A percentile compares a stretch with the other conserved stretches of the same genome.
Conservation (phyloP, 2,888 invertebrate genomes). For the Micoletzkya japonica region DNA sequence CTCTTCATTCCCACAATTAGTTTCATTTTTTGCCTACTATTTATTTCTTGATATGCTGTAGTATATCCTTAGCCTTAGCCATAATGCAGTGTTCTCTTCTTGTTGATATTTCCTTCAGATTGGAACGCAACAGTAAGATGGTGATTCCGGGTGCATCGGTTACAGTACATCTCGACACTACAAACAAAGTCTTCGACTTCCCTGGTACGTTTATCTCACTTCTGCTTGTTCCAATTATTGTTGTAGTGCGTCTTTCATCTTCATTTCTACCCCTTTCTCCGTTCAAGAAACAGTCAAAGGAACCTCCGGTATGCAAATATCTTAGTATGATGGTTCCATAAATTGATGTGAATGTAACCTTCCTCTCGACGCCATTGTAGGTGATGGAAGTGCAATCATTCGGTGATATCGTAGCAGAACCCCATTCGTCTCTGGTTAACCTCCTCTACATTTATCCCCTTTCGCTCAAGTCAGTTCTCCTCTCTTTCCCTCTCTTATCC, state of each 20-base stretch:
- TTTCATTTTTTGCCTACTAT: too few species aligned
- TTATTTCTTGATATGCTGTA: background rate
- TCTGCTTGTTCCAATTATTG: background rate
- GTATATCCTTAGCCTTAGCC: background rate
- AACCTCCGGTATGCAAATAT: conserved; percentile 27
- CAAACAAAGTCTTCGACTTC: conserved; percentile 34
- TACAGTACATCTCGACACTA: conserved; percentile 35
- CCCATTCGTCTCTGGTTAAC: conserved; percentile 82
- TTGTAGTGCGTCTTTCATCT: conserved; percentile 80
- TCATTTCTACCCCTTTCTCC: conserved; percentile 76
- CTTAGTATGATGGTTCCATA: too few species aligned
- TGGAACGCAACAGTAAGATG: conserved; percentile 42
- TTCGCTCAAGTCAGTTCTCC: conserved; percentile 42
- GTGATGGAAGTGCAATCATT: conserved; percentile 86
- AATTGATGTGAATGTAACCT: too few species aligned
- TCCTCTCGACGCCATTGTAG: too few species aligned
- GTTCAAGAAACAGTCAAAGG: conserved; percentile 36
- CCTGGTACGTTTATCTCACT: conserved; percentile 34
- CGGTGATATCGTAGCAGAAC: conserved; percentile 70
- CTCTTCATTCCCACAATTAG: background rate
- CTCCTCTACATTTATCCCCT: conserved; percentile 90
- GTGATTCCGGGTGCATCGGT: conserved; percentile 40
- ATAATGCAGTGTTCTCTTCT: background rate
- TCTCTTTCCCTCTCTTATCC: background rate
- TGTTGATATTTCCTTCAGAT: conserved; percentile 21